These are phyloP conservation scores for Microtus oregoni DNA, from an alignment of 2,113 vertebrate genomes.

Conservation along the genomic window DNA sequence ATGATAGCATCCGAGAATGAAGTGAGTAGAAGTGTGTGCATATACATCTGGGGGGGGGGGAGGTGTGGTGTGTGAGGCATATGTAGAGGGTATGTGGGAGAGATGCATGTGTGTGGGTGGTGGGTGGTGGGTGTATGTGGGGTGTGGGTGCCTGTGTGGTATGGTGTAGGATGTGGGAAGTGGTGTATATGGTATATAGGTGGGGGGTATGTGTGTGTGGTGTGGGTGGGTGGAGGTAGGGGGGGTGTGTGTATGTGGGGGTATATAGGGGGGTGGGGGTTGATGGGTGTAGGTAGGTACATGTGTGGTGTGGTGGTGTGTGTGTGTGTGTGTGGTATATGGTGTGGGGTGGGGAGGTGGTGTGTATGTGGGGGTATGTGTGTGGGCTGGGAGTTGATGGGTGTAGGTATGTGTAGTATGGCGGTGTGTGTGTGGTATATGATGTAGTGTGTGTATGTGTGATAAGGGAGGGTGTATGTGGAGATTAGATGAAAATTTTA, in stretches of 20 bases:
- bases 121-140: background rate
- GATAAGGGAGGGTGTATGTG: background rate
- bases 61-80: background rate
- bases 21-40: background rate
- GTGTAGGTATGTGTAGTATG: no score
- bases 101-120: background rate
- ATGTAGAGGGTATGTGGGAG: no score
- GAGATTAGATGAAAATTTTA: background rate
- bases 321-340: no score
- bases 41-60: background rate
- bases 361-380: no score
- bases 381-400: no score
- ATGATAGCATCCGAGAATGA: slow-evolving; percentile 26
- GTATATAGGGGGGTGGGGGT: no score
- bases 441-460: background rate
- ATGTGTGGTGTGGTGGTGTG: no score
- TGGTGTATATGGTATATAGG: background rate
- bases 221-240: no score
- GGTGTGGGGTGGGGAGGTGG: no score
- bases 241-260: no score
- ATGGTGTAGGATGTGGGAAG: background rate
- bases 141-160: background rate
- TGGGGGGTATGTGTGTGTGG: background rate
- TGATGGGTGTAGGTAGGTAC: no score
- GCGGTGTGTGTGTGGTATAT: background rate